Evolutionary conservation across 1,140 invertebrate genomes (phyloP).

Genomic region (Sitobion miscanthi): DNA sequence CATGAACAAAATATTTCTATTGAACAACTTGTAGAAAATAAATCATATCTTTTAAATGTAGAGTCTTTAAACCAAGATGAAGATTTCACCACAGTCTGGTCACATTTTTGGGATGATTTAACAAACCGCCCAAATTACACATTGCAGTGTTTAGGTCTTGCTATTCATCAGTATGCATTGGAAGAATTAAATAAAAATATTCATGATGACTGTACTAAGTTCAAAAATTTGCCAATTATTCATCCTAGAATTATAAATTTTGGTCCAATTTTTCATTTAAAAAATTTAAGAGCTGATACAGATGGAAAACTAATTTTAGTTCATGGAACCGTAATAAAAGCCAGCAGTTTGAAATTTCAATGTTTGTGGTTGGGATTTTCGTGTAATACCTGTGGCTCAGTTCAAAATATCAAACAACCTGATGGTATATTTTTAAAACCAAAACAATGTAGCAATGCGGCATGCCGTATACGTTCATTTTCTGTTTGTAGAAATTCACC

Average conservation of each 20-base stretch:
- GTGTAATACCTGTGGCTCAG: slow-evolving; percentile 73
- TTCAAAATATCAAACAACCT: slow-evolving; percentile 69
- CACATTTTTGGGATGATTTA: slow-evolving; percentile 71
- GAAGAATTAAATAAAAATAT: slow-evolving; percentile 60
- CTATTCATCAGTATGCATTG: slow-evolving; percentile 72
- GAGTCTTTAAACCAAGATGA: slow-evolving; percentile 69
- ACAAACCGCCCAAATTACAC: slow-evolving; percentile 70
- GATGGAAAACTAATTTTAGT: slow-evolving; percentile 85
- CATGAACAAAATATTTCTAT: slow-evolving; percentile 66
- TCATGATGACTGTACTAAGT: slow-evolving; percentile 58
- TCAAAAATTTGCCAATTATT: slow-evolving; percentile 65
- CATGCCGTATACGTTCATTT: slow-evolving; percentile 72
- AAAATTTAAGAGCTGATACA: slow-evolving; percentile 78
- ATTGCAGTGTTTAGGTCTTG: slow-evolving; percentile 73
- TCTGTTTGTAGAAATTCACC: slow-evolving; percentile 71
- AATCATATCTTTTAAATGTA: slow-evolving; percentile 71
- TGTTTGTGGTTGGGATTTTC: slow-evolving; percentile 81
- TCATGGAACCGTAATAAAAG: slow-evolving; percentile 84
- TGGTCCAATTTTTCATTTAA: slow-evolving; percentile 71
- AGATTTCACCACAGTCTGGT: slow-evolving; percentile 69
- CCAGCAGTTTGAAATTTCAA: slow-evolving; percentile 76
- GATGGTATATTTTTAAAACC: slow-evolving; percentile 70
- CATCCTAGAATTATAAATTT: slow-evolving; percentile 75
- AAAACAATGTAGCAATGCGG: slow-evolving; percentile 65
- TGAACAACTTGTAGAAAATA: slow-evolving; percentile 70